phyloP scores from a whole-genome alignment of 2,888 invertebrate genomes.

The Mechanitis mazaeus region DNA sequence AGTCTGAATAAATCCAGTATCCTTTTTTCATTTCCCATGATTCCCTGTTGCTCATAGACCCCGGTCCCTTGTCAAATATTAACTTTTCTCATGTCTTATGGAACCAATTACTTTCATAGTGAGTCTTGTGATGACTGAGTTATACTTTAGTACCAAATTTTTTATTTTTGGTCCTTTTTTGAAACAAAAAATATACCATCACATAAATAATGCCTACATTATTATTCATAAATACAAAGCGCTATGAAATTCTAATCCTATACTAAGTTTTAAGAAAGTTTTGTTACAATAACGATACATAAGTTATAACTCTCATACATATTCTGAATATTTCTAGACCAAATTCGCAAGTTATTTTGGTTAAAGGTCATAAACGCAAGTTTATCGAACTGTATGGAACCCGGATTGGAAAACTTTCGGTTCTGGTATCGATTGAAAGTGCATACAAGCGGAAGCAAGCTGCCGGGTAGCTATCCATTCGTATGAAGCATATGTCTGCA shows the following conservation, averaged over 20 bases:
- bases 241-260: too few relatives aligned
- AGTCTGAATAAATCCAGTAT: slow-evolving; percentile 54
- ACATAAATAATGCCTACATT: too few relatives aligned
- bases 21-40: slow-evolving; percentile 54
- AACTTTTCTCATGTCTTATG: slow-evolving; percentile 68
- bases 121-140: slow-evolving; percentile 45
- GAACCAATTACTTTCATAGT: slow-evolving; percentile 70
- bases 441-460: slow-evolving; percentile 22
- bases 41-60: slow-evolving; percentile 58
- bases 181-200: too few relatives aligned
- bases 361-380: slow-evolving; percentile 14
- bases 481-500: slow-evolving; percentile 17
- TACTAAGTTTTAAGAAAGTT: too few relatives aligned
- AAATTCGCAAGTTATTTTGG: slow-evolving; percentile 12
- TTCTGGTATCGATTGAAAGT: slow-evolving; percentile 19
- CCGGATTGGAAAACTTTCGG: slow-evolving; percentile 18
- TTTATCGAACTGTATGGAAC: slow-evolving; percentile 13
- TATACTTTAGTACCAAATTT: not conserved
- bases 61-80: slow-evolving; percentile 69
- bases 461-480: slow-evolving; percentile 1
- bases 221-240: too few relatives aligned
- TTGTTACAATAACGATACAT: not conserved
- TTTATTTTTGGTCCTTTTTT: too few relatives aligned
- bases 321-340: not conserved
- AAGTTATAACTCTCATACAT: not conserved